A percentile compares a stretch with the other conserved stretches of the same genome.
phyloP scores from a whole-genome alignment of 2,113 vertebrate species.

The Proteles cristata region DNA sequence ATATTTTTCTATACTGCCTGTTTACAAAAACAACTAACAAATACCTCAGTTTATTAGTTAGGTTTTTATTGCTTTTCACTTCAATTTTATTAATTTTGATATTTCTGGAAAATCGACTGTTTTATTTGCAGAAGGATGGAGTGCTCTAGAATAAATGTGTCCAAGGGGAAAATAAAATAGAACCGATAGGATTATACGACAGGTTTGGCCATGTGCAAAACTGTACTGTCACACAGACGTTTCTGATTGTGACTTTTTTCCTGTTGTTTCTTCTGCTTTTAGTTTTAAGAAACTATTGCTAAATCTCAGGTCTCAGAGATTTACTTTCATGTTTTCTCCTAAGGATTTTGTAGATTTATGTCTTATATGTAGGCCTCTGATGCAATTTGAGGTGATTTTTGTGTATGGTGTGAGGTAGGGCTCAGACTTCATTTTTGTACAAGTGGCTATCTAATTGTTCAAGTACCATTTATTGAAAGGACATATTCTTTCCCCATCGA shows the following conservation, averaged over 20 bases:
- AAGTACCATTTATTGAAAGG: neutral
- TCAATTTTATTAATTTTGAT: neutral
- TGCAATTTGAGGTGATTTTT: neutral
- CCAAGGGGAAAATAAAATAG: neutral
- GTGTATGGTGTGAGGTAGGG: neutral
- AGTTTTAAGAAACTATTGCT: neutral
- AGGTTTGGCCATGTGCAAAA: neutral
- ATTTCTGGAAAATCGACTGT: constrained; percentile 8
- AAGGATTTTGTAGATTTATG: neutral
- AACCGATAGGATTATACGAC: neutral
- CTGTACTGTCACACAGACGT: neutral
- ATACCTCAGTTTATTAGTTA: neutral
- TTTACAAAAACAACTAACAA: neutral
- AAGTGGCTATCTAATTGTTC: neutral
- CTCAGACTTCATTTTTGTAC: neutral
- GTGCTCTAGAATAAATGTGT: neutral
- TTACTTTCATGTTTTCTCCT: neutral
- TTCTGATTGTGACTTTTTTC: constrained; percentile 22
- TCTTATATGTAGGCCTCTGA: neutral
- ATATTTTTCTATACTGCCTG: neutral
- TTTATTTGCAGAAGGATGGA: neutral
- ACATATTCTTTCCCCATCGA: neutral
- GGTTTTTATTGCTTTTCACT: constrained; percentile 34
- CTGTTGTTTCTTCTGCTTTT: neutral
- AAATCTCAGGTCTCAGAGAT: neutral